These are phyloP conservation scores for Anser brachyrhynchus DNA, from an alignment of 2,113 vertebrate genomes.

Conservation along the genomic window DNA sequence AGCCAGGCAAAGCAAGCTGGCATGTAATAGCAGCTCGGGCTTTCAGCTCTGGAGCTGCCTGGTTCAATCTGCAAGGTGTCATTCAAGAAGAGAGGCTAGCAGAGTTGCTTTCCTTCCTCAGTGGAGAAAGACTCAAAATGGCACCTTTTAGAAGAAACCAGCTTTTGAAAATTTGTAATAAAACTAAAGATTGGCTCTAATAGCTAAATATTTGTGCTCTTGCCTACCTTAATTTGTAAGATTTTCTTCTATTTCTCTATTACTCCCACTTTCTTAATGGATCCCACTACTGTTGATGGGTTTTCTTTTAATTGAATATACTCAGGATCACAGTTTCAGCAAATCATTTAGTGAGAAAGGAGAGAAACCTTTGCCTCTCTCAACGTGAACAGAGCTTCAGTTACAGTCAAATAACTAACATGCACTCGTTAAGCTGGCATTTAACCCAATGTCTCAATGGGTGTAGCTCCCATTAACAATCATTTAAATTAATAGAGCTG, in stretches of 20 bases:
- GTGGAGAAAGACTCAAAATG: neutral
- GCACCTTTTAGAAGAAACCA: neutral
- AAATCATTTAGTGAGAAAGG: conserved; percentile 36
- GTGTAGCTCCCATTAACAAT: conserved; percentile 51
- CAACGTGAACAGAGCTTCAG: conserved; percentile 3
- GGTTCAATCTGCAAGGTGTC: neutral
- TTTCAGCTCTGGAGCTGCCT: neutral
- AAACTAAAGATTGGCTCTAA: neutral
- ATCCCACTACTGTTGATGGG: neutral
- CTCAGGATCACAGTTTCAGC: conserved; percentile 33
- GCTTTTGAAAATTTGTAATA: neutral
- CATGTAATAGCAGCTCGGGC: neutral
- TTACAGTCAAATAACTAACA: conserved; percentile 54
- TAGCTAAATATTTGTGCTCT: neutral
- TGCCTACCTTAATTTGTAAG: conserved; percentile 14
- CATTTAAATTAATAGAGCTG: conserved; percentile 50
- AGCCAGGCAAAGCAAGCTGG: neutral
- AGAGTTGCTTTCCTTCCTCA: neutral
- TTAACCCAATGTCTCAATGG: conserved; percentile 44
- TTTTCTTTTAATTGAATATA: conserved; percentile 38
- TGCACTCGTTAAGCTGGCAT: conserved; percentile 58
- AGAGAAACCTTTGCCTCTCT: conserved; percentile 17
- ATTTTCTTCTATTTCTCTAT: conserved; percentile 17
- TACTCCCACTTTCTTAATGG: conserved; percentile 4
- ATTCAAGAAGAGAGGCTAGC: neutral